Percentiles rank a stretch among this genome's conserved stretches.
Conservation (phyloP, 2,888 invertebrate genomes). For the Nemotelus pantherinus region DNA sequence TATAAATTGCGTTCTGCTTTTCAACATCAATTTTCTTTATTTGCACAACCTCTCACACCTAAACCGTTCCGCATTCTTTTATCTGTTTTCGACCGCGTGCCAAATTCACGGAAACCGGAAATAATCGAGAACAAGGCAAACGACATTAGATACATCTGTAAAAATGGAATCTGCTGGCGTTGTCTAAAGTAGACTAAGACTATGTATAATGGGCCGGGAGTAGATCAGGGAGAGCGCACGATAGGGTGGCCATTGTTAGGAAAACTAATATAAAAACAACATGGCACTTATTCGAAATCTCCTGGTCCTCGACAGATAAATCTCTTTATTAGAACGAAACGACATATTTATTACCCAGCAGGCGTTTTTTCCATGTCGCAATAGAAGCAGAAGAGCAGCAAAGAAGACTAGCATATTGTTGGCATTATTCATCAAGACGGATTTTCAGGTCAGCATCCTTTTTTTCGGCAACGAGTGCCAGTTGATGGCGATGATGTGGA, state of each 20-base stretch:
- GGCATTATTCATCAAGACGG: constrained; percentile 45
- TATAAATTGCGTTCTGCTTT: constrained; percentile 22
- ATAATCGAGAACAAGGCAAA: constrained; percentile 41
- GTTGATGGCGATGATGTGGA: constrained; percentile 6
- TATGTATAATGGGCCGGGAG: not conserved
- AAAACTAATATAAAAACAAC: constrained; percentile 43
- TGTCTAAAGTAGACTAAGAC: not conserved
- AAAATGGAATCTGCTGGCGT: not conserved
- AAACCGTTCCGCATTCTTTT: constrained; percentile 7
- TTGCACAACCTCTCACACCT: constrained; percentile 31
- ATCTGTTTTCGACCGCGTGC: constrained; percentile 19
- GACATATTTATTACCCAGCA: constrained; percentile 59
- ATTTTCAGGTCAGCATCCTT: constrained; percentile 36
- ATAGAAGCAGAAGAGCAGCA: constrained; percentile 13
- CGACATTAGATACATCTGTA: constrained; percentile 40
- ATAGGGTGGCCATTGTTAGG: constrained; percentile 34
- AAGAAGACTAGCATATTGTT: constrained; percentile 39
- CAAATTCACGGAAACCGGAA: constrained; percentile 39
- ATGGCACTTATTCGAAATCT: constrained; percentile 47
- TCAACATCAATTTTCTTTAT: constrained; percentile 33
- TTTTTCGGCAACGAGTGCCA: not conserved
- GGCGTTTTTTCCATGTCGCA: constrained; percentile 47
- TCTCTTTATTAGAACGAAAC: constrained; percentile 52
- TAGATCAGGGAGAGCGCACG: constrained; percentile 13
- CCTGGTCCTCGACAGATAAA: constrained; percentile 50